Conservation (phyloP, 2,888 invertebrate species). For the Acanthosepion lycidas region DNA sequence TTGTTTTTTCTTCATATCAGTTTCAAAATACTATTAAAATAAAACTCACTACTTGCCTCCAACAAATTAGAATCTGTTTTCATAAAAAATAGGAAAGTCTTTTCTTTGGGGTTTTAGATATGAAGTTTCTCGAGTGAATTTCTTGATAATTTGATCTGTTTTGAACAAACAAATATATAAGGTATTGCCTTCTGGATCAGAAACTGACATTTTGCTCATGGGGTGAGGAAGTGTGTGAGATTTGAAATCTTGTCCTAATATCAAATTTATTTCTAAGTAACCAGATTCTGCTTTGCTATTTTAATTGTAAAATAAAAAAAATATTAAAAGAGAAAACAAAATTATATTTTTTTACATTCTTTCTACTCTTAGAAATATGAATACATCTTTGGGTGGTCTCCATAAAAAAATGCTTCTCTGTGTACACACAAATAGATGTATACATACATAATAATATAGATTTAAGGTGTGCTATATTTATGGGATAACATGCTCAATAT, state of each 20-base stretch:
- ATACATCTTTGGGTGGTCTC: background rate
- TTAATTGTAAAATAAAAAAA: background rate
- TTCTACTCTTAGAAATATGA: background rate
- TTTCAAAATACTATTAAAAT: background rate
- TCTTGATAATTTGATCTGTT: background rate
- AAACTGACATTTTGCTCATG: background rate
- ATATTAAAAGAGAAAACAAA: background rate
- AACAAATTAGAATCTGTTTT: background rate
- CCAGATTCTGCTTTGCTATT: background rate
- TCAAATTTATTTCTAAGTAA: slow-evolving; percentile 17
- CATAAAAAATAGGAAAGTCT: background rate
- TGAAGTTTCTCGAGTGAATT: background rate
- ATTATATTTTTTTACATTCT: background rate
- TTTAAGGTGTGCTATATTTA: too few relatives aligned
- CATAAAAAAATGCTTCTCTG: background rate
- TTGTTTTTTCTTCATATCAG: background rate
- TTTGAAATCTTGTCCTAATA: background rate
- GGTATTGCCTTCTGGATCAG: background rate
- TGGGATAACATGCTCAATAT: too few relatives aligned
- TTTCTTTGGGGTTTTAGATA: background rate
- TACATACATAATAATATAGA: too few relatives aligned
- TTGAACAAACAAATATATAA: background rate
- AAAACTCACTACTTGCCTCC: background rate
- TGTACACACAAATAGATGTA: background rate
- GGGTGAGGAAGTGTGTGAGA: background rate